Conservation (phyloP, 2,113 vertebrate genomes). For the Vireo altiloquus region DNA sequence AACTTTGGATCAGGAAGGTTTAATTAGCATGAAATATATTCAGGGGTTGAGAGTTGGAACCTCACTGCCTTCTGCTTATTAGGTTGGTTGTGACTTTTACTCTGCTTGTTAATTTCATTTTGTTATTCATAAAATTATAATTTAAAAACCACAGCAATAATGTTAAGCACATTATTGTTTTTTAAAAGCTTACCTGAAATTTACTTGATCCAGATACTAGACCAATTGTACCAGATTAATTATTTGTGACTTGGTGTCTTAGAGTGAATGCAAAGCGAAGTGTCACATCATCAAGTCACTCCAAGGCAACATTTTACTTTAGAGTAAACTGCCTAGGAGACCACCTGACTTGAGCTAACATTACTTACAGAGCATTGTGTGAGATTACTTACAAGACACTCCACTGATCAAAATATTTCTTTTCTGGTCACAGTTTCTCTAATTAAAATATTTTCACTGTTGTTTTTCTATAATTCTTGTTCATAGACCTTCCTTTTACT, state of each 20-base stretch:
- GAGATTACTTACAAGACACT: not conserved
- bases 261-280: no score
- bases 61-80: not conserved
- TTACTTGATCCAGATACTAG: not conserved
- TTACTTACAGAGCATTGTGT: not conserved
- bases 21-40: not conserved
- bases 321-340: not conserved
- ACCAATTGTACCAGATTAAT: not conserved
- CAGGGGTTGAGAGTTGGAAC: not conserved
- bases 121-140: not conserved
- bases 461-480: not conserved
- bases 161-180: not conserved
- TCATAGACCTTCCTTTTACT: not conserved
- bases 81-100: not conserved
- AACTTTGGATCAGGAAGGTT: not conserved
- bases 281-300: no score
- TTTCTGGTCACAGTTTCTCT: not conserved
- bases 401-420: not conserved
- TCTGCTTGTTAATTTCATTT: not conserved
- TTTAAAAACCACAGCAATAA: not conserved
- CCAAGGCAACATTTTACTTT: not conserved
- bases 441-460: not conserved
- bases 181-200: not conserved
- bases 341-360: not conserved
- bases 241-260: not conserved